Evolutionary conservation across 1,140 invertebrate genomes (phyloP).

Genomic region (Cydia fagiglandana): DNA sequence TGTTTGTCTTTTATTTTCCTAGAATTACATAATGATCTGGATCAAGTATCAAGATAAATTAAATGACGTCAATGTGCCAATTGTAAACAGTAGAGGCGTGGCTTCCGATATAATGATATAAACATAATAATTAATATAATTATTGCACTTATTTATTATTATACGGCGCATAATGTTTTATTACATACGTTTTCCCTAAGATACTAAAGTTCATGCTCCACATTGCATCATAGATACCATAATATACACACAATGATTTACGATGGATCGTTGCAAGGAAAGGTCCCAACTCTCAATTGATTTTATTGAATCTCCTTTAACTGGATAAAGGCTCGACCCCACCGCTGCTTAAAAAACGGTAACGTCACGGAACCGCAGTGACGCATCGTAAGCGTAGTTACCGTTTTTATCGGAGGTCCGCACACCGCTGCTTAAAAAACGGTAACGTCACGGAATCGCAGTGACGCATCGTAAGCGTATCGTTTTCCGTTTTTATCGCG

Average conservation of each 20-base stretch:
- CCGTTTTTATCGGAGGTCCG: no score
- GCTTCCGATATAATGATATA: background rate
- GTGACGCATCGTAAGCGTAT: no score
- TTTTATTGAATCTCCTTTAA: background rate
- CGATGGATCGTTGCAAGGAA: background rate
- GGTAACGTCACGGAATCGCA: no score
- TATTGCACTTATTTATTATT: constrained; percentile 6
- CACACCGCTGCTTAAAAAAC: no score
- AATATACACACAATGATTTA: background rate
- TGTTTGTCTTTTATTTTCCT: no score
- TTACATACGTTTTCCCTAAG: constrained; percentile 1
- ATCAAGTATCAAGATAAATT: background rate
- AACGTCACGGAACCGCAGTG: no score
- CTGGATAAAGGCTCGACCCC: background rate
- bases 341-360: no score
- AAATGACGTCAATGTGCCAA: background rate
- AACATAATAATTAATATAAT: background rate
- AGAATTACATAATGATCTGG: no score
- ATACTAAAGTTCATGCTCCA: constrained; percentile 23
- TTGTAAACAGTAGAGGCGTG: constrained; percentile 5
- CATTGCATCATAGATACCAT: constrained; percentile 27
- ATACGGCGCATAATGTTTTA: background rate
- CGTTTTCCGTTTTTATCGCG: no score
- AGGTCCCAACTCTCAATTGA: background rate
- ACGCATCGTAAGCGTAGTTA: no score